phyloP scores from a whole-genome alignment of 1,140 invertebrate genomes.

The Drosophila dunni region DNA sequence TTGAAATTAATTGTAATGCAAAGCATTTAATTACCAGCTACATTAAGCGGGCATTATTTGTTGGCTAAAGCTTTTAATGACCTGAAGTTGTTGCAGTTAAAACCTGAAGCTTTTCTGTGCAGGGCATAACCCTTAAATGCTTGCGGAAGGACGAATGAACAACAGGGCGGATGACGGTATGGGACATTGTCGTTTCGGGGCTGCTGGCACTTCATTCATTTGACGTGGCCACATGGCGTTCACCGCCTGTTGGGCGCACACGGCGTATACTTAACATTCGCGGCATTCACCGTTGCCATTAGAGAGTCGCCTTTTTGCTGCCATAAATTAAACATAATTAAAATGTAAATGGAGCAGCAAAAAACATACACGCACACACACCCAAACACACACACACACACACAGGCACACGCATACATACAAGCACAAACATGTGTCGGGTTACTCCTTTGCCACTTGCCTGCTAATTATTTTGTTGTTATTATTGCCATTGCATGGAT shows the following conservation, averaged over 20 bases:
- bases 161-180: too few species aligned
- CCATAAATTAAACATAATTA: conserved; percentile 73
- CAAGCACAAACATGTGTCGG: neutral
- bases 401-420: neutral
- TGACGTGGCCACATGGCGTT: conserved; percentile 8
- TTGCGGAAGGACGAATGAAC: neutral
- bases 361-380: conserved; percentile 21
- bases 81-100: conserved; percentile 24
- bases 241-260: conserved; percentile 2
- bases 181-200: neutral
- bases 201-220: conserved; percentile 6
- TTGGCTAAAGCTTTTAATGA: neutral
- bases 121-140: conserved; percentile 22
- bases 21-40: conserved; percentile 1
- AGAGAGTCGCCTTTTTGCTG: conserved; percentile 45
- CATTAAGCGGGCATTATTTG: too few species aligned
- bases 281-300: conserved; percentile 38
- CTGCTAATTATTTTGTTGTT: conserved; percentile 24
- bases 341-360: conserved; percentile 65
- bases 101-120: conserved; percentile 1
- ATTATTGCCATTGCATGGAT: conserved; percentile 3
- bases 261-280: conserved; percentile 38
- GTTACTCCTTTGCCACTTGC: conserved; percentile 25
- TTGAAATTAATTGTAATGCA: conserved; percentile 28
- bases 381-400: neutral